These are phyloP conservation scores for Manis pentadactyla DNA, from an alignment of 2,797 vertebrate species.

Conservation along the genomic window DNA sequence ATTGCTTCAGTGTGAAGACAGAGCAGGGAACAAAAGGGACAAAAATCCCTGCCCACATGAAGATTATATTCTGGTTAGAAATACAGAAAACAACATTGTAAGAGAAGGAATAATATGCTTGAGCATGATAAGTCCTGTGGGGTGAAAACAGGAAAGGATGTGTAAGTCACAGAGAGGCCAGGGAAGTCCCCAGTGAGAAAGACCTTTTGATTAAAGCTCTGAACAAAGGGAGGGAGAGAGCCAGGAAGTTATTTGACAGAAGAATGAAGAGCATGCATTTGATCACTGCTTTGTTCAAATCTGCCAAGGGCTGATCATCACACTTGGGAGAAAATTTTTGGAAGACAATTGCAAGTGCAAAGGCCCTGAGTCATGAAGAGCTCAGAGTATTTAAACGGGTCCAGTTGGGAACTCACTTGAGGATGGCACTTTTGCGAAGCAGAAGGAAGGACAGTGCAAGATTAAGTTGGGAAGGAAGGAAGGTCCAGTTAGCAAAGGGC, in stretches of 20 bases:
- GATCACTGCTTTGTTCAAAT: background rate
- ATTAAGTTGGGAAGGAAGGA: background rate
- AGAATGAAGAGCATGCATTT: background rate
- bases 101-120: background rate
- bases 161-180: background rate
- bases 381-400: background rate
- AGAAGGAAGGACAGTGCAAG: background rate
- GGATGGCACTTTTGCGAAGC: background rate
- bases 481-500: background rate
- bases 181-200: background rate
- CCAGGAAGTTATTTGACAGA: background rate
- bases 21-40: background rate
- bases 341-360: background rate
- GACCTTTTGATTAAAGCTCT: background rate
- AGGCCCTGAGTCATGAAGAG: background rate
- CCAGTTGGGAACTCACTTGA: background rate
- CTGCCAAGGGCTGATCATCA: background rate
- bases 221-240: background rate
- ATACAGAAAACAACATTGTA: background rate
- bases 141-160: background rate
- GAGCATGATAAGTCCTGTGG: too few relatives aligned
- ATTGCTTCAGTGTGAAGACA: background rate
- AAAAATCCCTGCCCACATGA: background rate
- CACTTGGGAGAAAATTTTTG: background rate
- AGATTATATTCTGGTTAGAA: background rate